These are phyloP conservation scores for Reticulitermes speratus DNA, from an alignment of 1,140 invertebrate species.

Conservation along the genomic window DNA sequence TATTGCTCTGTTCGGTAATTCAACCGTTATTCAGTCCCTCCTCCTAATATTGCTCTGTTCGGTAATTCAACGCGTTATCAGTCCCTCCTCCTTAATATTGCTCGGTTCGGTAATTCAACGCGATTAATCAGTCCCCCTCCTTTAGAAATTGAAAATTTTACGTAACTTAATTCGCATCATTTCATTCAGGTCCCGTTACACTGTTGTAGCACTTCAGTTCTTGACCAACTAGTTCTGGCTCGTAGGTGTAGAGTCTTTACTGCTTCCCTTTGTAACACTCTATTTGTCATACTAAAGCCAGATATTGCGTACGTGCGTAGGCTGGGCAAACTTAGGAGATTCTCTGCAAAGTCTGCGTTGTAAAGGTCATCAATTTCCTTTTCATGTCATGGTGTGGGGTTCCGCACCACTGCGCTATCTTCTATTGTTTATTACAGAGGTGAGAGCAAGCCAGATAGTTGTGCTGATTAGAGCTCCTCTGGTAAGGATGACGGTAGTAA, in stretches of 20 bases:
- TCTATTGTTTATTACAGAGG: background rate
- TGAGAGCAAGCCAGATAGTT: background rate
- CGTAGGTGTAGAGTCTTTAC: background rate
- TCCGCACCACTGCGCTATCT: conserved; percentile 3
- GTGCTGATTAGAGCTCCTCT: background rate
- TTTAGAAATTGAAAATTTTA: too few relatives aligned
- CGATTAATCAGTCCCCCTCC: too few relatives aligned
- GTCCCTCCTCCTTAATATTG: too few relatives aligned
- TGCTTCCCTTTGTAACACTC: background rate
- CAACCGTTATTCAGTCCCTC: too few relatives aligned
- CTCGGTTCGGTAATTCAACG: too few relatives aligned
- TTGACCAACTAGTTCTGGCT: too few relatives aligned
- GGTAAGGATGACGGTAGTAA: background rate
- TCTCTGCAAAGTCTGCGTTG: background rate
- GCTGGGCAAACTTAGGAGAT: conserved; percentile 6
- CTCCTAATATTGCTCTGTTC: too few relatives aligned
- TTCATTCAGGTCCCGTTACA: too few relatives aligned
- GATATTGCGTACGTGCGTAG: background rate
- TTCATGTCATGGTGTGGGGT: background rate
- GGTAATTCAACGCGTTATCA: too few relatives aligned
- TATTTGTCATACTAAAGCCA: background rate
- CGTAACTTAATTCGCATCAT: too few relatives aligned
- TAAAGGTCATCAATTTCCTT: background rate
- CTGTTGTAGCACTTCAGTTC: too few relatives aligned
- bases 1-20: too few relatives aligned